Evolutionary conservation across 2,888 invertebrate genomes (phyloP).

Genomic region (Drosophila neutralis): DNA sequence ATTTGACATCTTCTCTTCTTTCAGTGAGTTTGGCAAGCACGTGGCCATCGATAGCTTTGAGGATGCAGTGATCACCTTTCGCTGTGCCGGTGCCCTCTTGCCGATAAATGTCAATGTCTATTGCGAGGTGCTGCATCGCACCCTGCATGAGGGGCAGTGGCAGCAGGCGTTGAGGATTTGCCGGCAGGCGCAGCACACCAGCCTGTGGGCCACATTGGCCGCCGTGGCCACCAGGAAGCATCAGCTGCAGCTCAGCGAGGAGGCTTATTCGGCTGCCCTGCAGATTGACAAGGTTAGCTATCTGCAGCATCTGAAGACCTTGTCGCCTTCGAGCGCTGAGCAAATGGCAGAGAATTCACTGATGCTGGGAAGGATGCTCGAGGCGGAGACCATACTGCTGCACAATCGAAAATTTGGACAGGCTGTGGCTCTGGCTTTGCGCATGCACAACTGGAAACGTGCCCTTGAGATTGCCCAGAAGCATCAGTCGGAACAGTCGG

Average conservation of each 20-base stretch:
- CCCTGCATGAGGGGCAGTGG: conserved; percentile 92
- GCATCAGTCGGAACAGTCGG: conserved; percentile 60
- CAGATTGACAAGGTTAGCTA: conserved; percentile 94
- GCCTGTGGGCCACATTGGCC: conserved; percentile 97
- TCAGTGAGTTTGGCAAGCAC: conserved; percentile 94
- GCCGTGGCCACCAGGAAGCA: conserved; percentile 94
- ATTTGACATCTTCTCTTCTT: conserved; percentile 46
- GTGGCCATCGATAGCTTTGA: conserved; percentile 93
- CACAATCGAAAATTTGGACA: conserved; percentile 83
- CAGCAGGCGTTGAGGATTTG: conserved; percentile 93
- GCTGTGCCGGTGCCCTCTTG: conserved; percentile 94
- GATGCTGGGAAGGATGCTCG: conserved; percentile 83
- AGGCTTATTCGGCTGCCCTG: conserved; percentile 96
- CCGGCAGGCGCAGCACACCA: conserved; percentile 86
- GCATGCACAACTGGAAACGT: conserved; percentile 84
- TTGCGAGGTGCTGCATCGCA: conserved; percentile 87
- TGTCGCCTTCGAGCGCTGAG: conserved; percentile 82
- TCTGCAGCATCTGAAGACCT: conserved; percentile 92
- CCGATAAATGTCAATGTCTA: conserved; percentile 83
- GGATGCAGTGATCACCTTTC: conserved; percentile 92
- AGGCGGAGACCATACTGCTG: conserved; percentile 84
- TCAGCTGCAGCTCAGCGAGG: conserved; percentile 95
- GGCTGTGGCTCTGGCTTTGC: conserved; percentile 81
- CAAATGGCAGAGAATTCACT: conserved; percentile 85
- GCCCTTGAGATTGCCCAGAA: conserved; percentile 84